A percentile compares a stretch with the other conserved stretches of the same genome.
phyloP scores from a whole-genome alignment of 2,797 vertebrate species.

The Adelosebastes latens region DNA sequence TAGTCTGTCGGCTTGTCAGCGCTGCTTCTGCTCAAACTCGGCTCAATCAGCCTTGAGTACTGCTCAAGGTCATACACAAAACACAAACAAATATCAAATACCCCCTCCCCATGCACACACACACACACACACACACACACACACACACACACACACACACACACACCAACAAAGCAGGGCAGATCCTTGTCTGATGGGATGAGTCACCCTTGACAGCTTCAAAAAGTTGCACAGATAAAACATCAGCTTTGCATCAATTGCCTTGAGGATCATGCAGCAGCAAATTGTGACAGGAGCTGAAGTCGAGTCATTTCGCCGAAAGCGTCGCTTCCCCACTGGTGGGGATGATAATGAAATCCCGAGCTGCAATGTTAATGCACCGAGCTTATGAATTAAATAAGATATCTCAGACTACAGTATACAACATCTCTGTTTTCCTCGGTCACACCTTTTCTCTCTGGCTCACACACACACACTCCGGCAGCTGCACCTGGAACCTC shows the following conservation, averaged over 20 bases:
- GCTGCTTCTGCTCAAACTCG: conserved; percentile 43
- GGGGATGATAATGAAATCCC: conserved; percentile 11
- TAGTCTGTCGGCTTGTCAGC: conserved; percentile 30
- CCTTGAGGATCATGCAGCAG: conserved; percentile 22
- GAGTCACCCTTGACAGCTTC: conserved; percentile 41
- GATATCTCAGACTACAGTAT: background rate
- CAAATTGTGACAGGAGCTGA: conserved; percentile 30
- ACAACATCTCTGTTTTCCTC: background rate
- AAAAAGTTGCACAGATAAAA: conserved; percentile 48
- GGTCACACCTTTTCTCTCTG: background rate
- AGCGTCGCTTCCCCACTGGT: background rate
- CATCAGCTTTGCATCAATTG: conserved; percentile 33
- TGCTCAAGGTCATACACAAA: conserved; percentile 66
- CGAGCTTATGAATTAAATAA: conserved; percentile 26
- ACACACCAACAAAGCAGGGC: background rate
- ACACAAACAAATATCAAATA: conserved; percentile 48
- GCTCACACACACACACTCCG: background rate
- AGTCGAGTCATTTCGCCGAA: conserved; percentile 6
- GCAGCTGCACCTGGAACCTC: conserved; percentile 16
- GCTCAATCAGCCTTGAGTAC: conserved; percentile 59
- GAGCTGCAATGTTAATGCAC: conserved; percentile 17
- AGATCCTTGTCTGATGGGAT: conserved; percentile 39
- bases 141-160: background rate
- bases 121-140: background rate
- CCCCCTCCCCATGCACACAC: background rate